These are phyloP conservation scores for Pempheris klunzingeri DNA, from an alignment of 2,797 vertebrate genomes.

Conservation along the genomic window DNA sequence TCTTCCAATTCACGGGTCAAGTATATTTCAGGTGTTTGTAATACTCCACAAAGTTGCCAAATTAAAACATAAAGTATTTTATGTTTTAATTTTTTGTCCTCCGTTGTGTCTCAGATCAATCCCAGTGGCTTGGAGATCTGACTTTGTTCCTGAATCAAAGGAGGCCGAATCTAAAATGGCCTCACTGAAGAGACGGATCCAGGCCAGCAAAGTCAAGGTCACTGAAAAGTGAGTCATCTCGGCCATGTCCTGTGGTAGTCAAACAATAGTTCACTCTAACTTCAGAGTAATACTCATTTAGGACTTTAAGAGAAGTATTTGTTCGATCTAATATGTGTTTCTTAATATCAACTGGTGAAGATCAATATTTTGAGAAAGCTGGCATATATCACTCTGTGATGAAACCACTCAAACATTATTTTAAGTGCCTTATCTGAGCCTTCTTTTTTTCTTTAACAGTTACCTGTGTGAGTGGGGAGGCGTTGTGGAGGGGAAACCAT, in stretches of 20 bases:
- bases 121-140: slow-evolving; percentile 87
- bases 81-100: background rate
- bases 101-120: slow-evolving; percentile 81
- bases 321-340: background rate
- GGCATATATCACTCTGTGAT: background rate
- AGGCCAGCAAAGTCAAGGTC: slow-evolving; percentile 71
- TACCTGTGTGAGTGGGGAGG: slow-evolving; percentile 90
- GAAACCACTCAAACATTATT: background rate
- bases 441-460: slow-evolving; percentile 57
- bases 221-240: slow-evolving; percentile 78
- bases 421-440: background rate
- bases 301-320: background rate
- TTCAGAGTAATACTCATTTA: background rate
- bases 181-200: slow-evolving; percentile 84
- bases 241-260: background rate
- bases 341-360: background rate
- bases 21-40: background rate
- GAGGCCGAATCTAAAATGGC: slow-evolving; percentile 84
- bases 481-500: slow-evolving; percentile 85
- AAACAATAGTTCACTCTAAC: background rate
- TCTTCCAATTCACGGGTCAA: background rate
- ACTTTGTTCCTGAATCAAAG: slow-evolving; percentile 89
- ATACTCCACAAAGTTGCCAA: background rate
- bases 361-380: background rate
- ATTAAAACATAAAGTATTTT: background rate